Conservation (phyloP, 2,888 invertebrate genomes). For the Arge pagana region DNA sequence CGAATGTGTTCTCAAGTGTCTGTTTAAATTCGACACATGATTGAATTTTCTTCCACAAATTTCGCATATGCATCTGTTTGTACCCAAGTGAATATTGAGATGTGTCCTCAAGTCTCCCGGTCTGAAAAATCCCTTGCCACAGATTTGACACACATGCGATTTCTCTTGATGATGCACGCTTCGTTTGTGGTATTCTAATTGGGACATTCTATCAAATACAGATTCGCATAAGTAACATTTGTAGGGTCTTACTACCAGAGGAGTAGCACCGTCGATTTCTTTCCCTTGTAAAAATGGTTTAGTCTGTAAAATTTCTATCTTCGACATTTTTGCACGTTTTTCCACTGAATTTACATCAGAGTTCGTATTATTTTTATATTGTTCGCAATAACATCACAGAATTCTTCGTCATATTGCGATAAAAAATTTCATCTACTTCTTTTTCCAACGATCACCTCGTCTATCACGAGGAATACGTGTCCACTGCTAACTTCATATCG, state of each 20-base stretch:
- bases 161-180: constrained; percentile 51
- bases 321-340: too few relatives aligned
- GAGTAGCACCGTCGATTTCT: too few relatives aligned
- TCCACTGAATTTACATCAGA: too few relatives aligned
- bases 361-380: too few relatives aligned
- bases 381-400: too few relatives aligned
- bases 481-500: too few relatives aligned
- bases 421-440: too few relatives aligned
- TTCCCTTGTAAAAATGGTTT: too few relatives aligned
- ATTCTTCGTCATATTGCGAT: too few relatives aligned
- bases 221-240: constrained; percentile 45
- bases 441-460: too few relatives aligned
- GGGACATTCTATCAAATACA: constrained; percentile 51
- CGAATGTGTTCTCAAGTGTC: constrained; percentile 54
- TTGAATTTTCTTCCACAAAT: constrained; percentile 56
- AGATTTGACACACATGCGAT: constrained; percentile 51
- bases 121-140: constrained; percentile 52
- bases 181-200: constrained; percentile 49
- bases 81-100: constrained; percentile 55
- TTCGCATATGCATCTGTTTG: constrained; percentile 54
- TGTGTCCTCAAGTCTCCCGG: constrained; percentile 54
- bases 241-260: constrained; percentile 36
- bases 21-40: constrained; percentile 56
- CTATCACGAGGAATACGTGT: too few relatives aligned
- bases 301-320: too few relatives aligned